These are phyloP conservation scores for Lepisosteus osseus DNA, from an alignment of 2,113 vertebrate species.

Conservation along the genomic window DNA sequence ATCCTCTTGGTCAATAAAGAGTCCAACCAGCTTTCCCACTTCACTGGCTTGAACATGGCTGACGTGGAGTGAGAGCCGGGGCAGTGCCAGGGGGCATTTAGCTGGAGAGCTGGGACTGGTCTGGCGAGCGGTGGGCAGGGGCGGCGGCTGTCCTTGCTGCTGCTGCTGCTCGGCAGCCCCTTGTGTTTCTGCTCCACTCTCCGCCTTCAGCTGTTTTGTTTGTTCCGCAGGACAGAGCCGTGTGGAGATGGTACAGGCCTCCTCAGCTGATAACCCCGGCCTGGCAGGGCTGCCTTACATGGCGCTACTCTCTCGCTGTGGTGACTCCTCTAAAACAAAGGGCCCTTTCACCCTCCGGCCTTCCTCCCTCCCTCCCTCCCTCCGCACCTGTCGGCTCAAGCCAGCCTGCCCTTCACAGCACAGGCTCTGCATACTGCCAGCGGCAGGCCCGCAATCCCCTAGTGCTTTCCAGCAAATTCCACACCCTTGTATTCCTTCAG, in stretches of 20 bases:
- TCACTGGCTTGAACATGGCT: conserved; percentile 10
- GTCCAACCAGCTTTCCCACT: conserved; percentile 19
- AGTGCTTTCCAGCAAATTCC: conserved; percentile 17
- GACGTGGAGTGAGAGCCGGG: not conserved
- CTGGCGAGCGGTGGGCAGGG: not conserved
- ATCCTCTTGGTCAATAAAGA: conserved; percentile 17
- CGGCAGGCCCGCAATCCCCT: conserved; percentile 21
- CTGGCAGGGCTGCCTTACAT: conserved; percentile 33
- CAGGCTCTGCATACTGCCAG: conserved; percentile 17
- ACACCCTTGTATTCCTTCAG: not conserved
- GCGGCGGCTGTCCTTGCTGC: not conserved
- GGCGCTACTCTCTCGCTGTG: conserved; percentile 28
- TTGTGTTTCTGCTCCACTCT: not conserved
- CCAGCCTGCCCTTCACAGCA: conserved; percentile 32
- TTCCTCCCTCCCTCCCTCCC: conserved; percentile 17
- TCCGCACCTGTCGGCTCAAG: conserved; percentile 57
- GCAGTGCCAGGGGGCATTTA: not conserved
- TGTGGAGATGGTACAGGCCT: conserved; percentile 5
- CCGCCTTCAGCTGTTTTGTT: conserved; percentile 8
- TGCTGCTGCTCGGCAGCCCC: not conserved
- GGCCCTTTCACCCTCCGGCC: conserved; percentile 51
- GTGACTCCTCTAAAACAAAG: conserved; percentile 57
- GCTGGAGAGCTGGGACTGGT: not conserved
- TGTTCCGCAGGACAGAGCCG: not conserved
- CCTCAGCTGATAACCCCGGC: conserved; percentile 38